Evolutionary conservation across 2,797 vertebrate genomes (phyloP), one percentile per base, ranked within the genome.

Genomic region (Enteromius paludinosus): DNA sequence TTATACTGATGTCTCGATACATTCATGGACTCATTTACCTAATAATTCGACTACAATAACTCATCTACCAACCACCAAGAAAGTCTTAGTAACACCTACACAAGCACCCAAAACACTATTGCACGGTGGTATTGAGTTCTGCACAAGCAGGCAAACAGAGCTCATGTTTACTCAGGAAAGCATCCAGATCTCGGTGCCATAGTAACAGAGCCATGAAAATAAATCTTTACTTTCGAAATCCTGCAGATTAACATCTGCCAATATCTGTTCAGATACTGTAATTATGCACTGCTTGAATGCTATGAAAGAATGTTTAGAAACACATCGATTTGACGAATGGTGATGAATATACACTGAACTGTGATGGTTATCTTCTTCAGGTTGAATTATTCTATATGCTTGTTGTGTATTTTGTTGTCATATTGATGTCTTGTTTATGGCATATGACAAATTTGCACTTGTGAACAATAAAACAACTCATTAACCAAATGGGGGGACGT

Each of bases 1-100:
- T 45, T 78, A 35, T 73, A 49, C 78, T 81, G 75, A 66, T 66
- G 70, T 71, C 66, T 69, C 76, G 38, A 64, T 61, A 30, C 79
- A 45, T 78, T 49, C 28, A 54, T 68, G 28, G 61, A 72, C 30
- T 47, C 30, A 28, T 73, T 77, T 71, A 72, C 59, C 43, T 52
- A 64, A 17, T 76, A 80, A 81, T 76, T 80, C 17, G 47, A 66
- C 61, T 59, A 15, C n/a, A 52, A 64, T 62, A 61, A 73, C 47
- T 56, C 5, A 18, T 33, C 45, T 30, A n/a, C 5, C 5, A 62
- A 14, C 54, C 25, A 18, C 56, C 17, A 14, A 65, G 11, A 20
- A n/a, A 4, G 4, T 28, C 59, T 45, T 30, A 47, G 10, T 20
- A 33, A 61, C 15, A 70, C 68, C 12, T 41, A 18, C 17, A 4